Conservation (phyloP, 2,113 vertebrate genomes). For the Cettia cetti region DNA sequence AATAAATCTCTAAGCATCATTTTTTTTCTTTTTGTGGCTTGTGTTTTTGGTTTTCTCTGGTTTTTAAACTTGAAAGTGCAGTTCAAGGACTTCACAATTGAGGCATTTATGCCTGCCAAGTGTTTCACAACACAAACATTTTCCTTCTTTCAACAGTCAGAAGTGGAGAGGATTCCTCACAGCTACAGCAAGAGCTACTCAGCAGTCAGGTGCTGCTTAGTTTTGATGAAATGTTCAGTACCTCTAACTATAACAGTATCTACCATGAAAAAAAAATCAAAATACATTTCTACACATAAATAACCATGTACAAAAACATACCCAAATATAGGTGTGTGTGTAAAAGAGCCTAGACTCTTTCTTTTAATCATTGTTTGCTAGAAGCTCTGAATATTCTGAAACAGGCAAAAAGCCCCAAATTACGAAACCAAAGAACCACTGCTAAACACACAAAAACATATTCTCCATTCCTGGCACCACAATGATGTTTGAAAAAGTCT, state of each 20-base stretch:
- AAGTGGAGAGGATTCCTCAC: background rate
- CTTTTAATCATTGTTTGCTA: background rate
- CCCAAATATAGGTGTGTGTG: background rate
- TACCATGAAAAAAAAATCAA: background rate
- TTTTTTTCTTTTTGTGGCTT: background rate
- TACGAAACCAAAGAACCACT: background rate
- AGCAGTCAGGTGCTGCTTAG: background rate
- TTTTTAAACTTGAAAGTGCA: background rate
- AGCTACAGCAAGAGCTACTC: background rate
- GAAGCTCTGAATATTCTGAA: background rate
- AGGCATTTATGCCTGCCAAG: background rate
- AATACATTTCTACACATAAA: background rate
- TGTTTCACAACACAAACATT: background rate
- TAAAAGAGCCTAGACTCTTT: background rate
- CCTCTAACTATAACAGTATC: background rate
- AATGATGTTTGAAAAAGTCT: background rate
- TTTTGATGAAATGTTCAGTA: background rate
- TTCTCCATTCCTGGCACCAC: background rate
- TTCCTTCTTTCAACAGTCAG: background rate
- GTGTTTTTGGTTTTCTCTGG: fast-evolving
- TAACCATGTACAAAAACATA: background rate
- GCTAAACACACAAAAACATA: background rate
- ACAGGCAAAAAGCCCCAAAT: fast-evolving
- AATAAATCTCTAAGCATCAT: background rate
- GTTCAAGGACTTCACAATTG: background rate